Evolutionary conservation across 2,888 invertebrate species (phyloP), one percentile per base, ranked within the genome.

Genomic region (Magallana nippona): DNA sequence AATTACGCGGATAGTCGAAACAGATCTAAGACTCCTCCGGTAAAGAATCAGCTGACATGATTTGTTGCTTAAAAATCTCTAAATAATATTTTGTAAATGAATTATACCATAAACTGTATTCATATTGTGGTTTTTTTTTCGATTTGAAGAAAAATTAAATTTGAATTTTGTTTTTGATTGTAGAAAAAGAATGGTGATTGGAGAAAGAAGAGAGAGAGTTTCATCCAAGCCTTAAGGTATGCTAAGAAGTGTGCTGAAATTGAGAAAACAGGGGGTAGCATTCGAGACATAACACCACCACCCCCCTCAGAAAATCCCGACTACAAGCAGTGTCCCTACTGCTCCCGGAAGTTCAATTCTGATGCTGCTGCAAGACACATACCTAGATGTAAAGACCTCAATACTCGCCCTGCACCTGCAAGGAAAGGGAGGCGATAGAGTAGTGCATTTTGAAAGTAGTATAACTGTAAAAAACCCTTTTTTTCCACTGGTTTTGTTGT

Each of bases 261-360:
- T 55, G 92, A 94, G 85, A 90, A 91, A 57, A 83, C 88, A 44
- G 98, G 98, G 80, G 98, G 98, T 88, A 97, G 97, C 92, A 94
- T 98, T 58, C 96, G 96, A 85, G 98, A 98, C 94, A 95, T 98
- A 78, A 93, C 94, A 1, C 98, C 98, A 0, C 98, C 98, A 0
- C 98, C 98, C 0, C 86, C 85, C 8, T 96, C 97, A 0, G 97
- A 97, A 93, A 98, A 97, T 93, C 97, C 97, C 0, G 98, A 98
- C 95, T 98, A 98, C 95, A 96, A 97, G 32, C 96, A 96, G 92
- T 98, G 98, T 92, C 98, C 98, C 0, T 97, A 98, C 95, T 98
- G 98, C 94, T 95, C 95, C 55, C 95, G 98, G 0, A 96, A 96
- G 91, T 98, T 98, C 95, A 97, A 97, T 95, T 96, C 96, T 91